Base-by-base conservation (phyloP, 1,140 invertebrate genomes). In the Pemphigus obesinymphae region DNA sequence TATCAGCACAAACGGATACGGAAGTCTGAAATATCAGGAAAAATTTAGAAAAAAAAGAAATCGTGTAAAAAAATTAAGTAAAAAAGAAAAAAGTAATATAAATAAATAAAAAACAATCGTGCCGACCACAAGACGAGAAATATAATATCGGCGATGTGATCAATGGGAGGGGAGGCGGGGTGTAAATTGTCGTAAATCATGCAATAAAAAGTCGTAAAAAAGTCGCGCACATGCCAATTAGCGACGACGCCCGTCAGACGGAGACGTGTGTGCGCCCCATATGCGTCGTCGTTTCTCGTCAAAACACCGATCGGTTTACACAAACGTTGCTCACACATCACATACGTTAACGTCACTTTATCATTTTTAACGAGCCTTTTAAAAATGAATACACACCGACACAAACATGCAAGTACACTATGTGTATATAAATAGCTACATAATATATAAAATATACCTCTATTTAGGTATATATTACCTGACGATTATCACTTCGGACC, bases 291-390 rank as follows among this genome's bases (percentile, higher is more conserved):
- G 23, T 17, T 15, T 73, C 26, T 31, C 70, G 70, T 73, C 70
- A 48, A 50, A 73, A 73, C 70, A 73, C 70, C 43, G 70, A 73
- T 73, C 70, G 45, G 70, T 8, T 73, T 72, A 72, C 70, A 50
- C 70, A 31, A 73, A 73, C 45, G 70, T 45, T 6, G 40, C 40
- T 15, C 40, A 26, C 11, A 0, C 10, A 43, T 2, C 7, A 10
- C 37, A 6, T 5, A 7, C n/a, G 13, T 23, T 26, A 20, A 13
- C 15, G 15, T 73, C 70, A 73, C 70, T 73, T 73, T 31, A 73
- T 73, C 70, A 73, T 73, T 73, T 63, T 73, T 73, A 73, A 73
- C 45, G 45, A 73, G 45, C 70, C 70, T 73, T 50, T 73, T 50
- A 50, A 73, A 73, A 50, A 50, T 8, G 26, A 73, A 34, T 73